phyloP scores from a whole-genome alignment of 2,888 invertebrate genomes.

The Dasypolia templi region DNA sequence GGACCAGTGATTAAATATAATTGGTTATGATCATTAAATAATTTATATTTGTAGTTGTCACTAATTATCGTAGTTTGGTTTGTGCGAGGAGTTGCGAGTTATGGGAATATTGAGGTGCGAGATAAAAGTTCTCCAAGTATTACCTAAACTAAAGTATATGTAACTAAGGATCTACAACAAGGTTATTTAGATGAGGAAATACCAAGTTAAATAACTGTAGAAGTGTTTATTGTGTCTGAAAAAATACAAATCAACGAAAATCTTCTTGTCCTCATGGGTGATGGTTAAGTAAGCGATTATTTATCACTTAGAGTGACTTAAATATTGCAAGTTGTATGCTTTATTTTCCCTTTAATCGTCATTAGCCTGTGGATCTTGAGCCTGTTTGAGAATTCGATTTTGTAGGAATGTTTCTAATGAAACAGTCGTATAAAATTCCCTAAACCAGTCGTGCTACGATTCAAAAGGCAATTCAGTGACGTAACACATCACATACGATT shows the following conservation, averaged over 20 bases:
- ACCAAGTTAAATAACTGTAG: not conserved
- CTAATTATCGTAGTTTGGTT: slow-evolving; percentile 6
- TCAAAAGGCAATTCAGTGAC: slow-evolving; percentile 10
- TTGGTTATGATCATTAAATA: slow-evolving; percentile 47
- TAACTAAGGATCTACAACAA: not conserved
- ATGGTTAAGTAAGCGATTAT: not conserved
- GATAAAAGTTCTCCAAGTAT: too few species aligned
- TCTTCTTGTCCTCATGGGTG: not conserved
- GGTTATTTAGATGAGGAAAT: not conserved
- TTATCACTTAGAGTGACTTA: not conserved
- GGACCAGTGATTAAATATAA: slow-evolving; percentile 53
- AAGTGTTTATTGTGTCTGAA: not conserved
- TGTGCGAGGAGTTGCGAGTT: slow-evolving; percentile 5
- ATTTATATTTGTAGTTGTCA: slow-evolving; percentile 24
- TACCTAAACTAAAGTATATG: not conserved
- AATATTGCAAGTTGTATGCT: not conserved
- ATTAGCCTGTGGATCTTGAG: not conserved
- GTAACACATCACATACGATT: slow-evolving; percentile 19
- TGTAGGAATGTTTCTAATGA: too few species aligned
- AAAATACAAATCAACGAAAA: not conserved
- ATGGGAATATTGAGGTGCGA: not conserved
- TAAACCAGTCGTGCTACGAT: slow-evolving; percentile 7
- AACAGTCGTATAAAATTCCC: not conserved
- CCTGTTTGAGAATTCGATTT: not conserved
- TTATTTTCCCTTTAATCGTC: not conserved